Conservation (phyloP, 2,797 vertebrate species). For the Chloroceryle inda region DNA sequence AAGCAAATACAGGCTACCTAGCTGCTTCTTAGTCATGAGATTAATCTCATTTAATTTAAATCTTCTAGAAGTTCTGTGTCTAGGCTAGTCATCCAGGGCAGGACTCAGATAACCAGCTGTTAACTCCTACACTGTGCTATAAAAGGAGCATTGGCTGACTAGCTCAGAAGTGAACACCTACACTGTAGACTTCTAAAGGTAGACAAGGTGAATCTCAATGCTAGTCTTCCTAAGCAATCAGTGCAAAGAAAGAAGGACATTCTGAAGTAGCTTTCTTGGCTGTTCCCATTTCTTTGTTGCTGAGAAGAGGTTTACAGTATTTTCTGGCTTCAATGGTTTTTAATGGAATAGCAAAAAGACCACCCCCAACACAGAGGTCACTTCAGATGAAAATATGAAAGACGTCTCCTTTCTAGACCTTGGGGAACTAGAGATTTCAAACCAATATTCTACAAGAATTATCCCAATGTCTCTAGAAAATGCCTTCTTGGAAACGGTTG, state of each 20-base stretch:
- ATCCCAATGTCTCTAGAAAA: not conserved
- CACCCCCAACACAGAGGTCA: not conserved
- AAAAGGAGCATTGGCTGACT: constrained; percentile 6
- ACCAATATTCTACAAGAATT: not conserved
- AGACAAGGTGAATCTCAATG: not conserved
- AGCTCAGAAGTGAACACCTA: constrained; percentile 32
- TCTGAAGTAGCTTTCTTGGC: not conserved
- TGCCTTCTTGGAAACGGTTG: not conserved
- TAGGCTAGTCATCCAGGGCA: constrained; percentile 20
- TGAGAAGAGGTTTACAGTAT: not conserved
- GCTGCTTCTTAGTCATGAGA: not conserved
- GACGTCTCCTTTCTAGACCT: not conserved
- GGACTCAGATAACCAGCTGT: constrained; percentile 49
- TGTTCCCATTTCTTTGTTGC: not conserved
- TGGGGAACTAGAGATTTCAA: not conserved
- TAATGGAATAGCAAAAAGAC: not conserved
- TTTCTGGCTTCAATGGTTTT: not conserved
- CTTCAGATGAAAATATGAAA: not conserved
- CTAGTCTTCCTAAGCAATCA: not conserved
- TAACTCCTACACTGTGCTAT: constrained; percentile 49
- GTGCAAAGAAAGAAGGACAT: not conserved
- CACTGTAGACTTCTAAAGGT: constrained; percentile 2
- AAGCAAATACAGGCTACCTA: not conserved
- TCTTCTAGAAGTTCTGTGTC: not conserved
- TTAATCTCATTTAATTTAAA: not conserved